Evolutionary conservation across 1,140 invertebrate species (phyloP).

Genomic region (Aplysia californica): DNA sequence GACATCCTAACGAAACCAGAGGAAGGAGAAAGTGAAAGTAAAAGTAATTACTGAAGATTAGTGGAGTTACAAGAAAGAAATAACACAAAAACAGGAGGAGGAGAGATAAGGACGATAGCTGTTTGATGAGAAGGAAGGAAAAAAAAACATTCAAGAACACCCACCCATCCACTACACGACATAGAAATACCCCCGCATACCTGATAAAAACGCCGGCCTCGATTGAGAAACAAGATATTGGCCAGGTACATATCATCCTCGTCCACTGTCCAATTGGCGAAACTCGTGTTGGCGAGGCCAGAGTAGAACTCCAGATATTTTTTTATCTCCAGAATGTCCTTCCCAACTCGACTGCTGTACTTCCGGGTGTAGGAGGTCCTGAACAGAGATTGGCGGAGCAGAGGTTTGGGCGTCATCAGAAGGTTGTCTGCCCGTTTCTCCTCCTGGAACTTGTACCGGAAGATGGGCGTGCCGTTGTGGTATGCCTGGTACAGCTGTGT

Average conservation of each 20-base stretch:
- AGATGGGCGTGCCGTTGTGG: constrained; percentile 42
- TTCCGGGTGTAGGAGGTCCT: constrained; percentile 34
- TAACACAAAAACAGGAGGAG: no score
- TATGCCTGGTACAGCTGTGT: constrained; percentile 42
- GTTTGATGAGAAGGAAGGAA: no score
- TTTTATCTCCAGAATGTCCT: constrained; percentile 30
- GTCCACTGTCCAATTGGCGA: constrained; percentile 32
- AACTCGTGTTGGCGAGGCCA: neutral
- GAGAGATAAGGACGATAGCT: no score
- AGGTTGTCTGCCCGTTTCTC: constrained; percentile 39
- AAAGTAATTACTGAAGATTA: no score
- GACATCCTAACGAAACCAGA: no score
- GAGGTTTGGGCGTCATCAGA: constrained; percentile 41
- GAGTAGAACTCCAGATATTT: neutral
- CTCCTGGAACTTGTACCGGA: constrained; percentile 38
- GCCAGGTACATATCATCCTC: constrained; percentile 29
- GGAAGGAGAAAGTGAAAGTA: no score
- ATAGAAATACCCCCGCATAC: no score
- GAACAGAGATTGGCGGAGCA: constrained; percentile 36
- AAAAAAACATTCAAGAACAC: no score
- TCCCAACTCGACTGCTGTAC: constrained; percentile 33
- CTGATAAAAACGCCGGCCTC: constrained; percentile 25
- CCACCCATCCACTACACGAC: no score
- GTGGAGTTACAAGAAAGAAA: no score
- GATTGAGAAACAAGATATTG: constrained; percentile 30